Percentiles rank a stretch among this genome's conserved stretches.
Conservation (phyloP, 2,113 vertebrate genomes). For the Sapajus apella region DNA sequence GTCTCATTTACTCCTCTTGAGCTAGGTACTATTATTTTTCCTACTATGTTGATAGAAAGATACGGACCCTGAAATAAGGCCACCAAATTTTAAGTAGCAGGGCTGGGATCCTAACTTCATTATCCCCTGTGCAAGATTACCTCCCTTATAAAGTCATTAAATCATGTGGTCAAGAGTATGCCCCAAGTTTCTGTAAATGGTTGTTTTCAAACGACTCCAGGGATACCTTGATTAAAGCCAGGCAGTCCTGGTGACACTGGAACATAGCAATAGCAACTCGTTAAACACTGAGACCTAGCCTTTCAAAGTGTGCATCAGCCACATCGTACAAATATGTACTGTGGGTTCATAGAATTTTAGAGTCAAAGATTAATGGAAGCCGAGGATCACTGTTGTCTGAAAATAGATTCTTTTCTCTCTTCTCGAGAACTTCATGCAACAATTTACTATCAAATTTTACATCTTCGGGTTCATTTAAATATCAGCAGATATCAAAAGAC, state of each 20-base stretch:
- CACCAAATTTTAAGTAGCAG: neutral
- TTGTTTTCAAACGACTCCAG: neutral
- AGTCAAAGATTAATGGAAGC: neutral
- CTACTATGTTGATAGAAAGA: neutral
- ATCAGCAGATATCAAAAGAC: conserved; percentile 37
- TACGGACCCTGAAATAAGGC: neutral
- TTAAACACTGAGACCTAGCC: neutral
- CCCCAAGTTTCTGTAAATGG: neutral
- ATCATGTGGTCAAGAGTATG: neutral
- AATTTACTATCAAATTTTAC: neutral
- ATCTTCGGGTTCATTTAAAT: conserved; percentile 39
- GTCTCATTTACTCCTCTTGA: neutral
- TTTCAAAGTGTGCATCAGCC: neutral
- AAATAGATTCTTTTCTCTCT: neutral
- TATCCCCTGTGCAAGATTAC: neutral
- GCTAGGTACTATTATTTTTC: neutral
- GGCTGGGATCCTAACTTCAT: neutral
- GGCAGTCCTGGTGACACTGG: neutral
- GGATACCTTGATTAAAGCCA: neutral
- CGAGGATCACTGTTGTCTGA: neutral
- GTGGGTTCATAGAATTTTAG: neutral
- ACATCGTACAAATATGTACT: neutral
- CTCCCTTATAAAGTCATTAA: neutral
- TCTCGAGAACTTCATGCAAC: neutral
- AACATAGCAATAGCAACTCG: neutral